A percentile compares a stretch with the other conserved stretches of the same genome.
Conservation (phyloP, 2,113 vertebrate genomes). For the Brevimyrus niger region DNA sequence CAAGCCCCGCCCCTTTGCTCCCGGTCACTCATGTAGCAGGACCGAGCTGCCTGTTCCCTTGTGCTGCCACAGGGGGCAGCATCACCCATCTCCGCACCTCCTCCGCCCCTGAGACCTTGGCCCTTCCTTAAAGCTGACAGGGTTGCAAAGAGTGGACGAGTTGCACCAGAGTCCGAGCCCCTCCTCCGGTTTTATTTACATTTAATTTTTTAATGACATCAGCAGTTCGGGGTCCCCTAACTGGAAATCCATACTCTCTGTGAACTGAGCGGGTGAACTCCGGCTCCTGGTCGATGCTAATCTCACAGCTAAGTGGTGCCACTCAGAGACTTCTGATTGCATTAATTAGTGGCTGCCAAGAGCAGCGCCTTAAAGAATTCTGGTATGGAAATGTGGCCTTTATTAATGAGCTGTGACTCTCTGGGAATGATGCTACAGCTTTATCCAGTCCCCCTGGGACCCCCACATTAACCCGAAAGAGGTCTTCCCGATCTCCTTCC, state of each 20-base stretch:
- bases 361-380: neutral
- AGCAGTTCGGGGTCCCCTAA: neutral
- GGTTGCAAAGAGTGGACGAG: neutral
- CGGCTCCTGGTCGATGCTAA: neutral
- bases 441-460: neutral
- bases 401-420: neutral
- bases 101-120: neutral
- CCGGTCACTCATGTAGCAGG: neutral
- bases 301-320: neutral
- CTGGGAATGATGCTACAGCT: neutral
- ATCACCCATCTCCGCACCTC: neutral
- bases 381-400: neutral
- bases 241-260: neutral
- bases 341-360: neutral
- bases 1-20: neutral
- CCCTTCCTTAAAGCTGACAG: neutral
- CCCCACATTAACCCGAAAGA: neutral
- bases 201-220: neutral
- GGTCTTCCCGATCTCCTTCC: neutral
- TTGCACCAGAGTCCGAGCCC: neutral
- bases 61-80: neutral
- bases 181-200: neutral
- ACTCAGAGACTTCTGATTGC: neutral
- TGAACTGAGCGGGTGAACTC: neutral
- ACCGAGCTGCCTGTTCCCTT: neutral